These are phyloP conservation scores for Pitangus sulphuratus DNA, from an alignment of 2,797 vertebrate species.

Conservation along the genomic window DNA sequence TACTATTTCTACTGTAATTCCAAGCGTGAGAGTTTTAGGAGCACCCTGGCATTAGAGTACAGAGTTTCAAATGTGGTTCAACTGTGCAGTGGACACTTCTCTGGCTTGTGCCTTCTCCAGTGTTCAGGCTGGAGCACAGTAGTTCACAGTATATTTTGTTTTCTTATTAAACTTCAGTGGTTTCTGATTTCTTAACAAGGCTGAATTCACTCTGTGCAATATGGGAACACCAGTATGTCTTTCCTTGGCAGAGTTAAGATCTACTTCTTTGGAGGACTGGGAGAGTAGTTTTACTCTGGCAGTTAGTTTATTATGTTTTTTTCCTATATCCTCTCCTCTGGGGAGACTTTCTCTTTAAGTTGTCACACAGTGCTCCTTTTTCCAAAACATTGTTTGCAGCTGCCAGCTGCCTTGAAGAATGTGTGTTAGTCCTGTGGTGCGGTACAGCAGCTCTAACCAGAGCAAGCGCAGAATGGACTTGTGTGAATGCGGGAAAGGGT, in stretches of 20 bases:
- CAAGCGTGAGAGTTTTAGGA: neutral
- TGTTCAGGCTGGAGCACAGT: neutral
- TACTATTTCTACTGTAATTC: neutral
- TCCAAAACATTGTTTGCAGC: neutral
- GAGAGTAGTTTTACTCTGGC: neutral
- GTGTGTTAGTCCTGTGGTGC: neutral
- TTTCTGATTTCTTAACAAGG: neutral
- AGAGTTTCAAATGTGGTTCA: neutral
- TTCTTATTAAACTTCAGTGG: neutral
- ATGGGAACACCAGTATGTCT: neutral
- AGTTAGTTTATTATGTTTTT: neutral
- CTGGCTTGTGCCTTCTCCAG: neutral
- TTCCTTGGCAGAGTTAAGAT: neutral
- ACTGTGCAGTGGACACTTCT: fast-evolving
- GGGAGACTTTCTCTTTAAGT: neutral
- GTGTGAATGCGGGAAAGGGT: neutral
- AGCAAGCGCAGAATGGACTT: neutral
- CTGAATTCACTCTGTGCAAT: neutral
- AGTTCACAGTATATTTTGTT: neutral
- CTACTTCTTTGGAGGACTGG: neutral
- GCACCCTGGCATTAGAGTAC: neutral
- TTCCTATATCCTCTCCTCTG: neutral
- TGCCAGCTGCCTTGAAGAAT: neutral
- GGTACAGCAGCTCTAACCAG: neutral
- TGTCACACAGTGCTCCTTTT: neutral